phyloP scores from a whole-genome alignment of 1,140 invertebrate genomes.

The Apis cerana region DNA sequence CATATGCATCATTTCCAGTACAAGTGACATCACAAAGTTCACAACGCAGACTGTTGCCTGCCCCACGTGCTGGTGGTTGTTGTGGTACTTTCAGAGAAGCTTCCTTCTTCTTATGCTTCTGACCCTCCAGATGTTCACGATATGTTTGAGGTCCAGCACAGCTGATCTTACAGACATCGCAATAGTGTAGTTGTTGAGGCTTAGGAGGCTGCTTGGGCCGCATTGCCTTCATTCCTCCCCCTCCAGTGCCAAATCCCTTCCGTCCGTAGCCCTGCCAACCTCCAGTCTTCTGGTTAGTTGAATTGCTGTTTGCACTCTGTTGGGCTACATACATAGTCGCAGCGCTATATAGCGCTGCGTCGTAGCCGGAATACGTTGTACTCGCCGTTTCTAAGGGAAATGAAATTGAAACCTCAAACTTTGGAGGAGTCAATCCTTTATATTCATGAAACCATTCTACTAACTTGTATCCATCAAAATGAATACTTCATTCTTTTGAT shows the following conservation, averaged over 20 bases:
- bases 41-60: conserved; percentile 89
- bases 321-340: conserved; percentile 96
- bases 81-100: conserved; percentile 90
- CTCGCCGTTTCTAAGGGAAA: conserved; percentile 80
- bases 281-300: conserved; percentile 82
- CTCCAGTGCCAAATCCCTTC: conserved; percentile 84
- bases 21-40: conserved; percentile 98
- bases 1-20: conserved; percentile 98
- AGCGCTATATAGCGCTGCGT: conserved; percentile 95
- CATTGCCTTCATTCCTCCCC: conserved; percentile 83
- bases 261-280: conserved; percentile 88
- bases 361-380: conserved; percentile 90
- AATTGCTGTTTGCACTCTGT: conserved; percentile 85
- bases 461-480: conserved; percentile 27
- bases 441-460: conserved; percentile 50
- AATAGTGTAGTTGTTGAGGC: conserved; percentile 95
- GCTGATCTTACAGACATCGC: conserved; percentile 98
- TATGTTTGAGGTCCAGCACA: conserved; percentile 98
- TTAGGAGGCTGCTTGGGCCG: conserved; percentile 91
- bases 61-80: conserved; percentile 80
- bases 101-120: conserved; percentile 99
- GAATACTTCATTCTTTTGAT: conserved; percentile 24
- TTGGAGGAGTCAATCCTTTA: conserved; percentile 69
- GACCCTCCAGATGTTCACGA: conserved; percentile 97
- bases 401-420: conserved; percentile 79